Evolutionary conservation across 2,797 vertebrate species (phyloP).

Genomic region (Leptoclinus maculatus): DNA sequence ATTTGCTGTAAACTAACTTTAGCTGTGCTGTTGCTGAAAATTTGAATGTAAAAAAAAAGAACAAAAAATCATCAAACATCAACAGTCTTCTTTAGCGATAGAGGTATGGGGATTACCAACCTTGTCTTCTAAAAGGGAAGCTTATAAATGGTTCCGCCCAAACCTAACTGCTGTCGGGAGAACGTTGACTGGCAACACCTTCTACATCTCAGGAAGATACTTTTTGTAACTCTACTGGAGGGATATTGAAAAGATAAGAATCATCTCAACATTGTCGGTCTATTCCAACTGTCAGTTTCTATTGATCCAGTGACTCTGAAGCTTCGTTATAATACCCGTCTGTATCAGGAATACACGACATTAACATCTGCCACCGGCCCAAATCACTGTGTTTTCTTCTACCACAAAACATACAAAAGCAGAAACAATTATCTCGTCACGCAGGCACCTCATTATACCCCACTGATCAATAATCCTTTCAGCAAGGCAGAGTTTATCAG

Average conservation of each 20-base stretch:
- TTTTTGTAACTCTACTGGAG: too few relatives aligned
- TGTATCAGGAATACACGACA: not conserved
- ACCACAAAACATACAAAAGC: slow-evolving; percentile 22
- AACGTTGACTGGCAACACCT: too few relatives aligned
- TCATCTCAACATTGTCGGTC: not conserved
- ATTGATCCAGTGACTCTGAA: slow-evolving; percentile 1
- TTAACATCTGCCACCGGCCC: slow-evolving; percentile 1
- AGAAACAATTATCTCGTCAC: slow-evolving; percentile 50
- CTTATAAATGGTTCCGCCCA: too few relatives aligned
- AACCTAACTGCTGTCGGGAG: too few relatives aligned
- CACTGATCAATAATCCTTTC: slow-evolving; percentile 40
- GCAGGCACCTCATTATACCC: slow-evolving; percentile 8
- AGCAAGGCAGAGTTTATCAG: slow-evolving; percentile 22
- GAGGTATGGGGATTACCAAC: not conserved
- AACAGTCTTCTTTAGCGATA: not conserved
- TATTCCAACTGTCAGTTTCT: not conserved
- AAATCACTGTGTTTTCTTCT: slow-evolving; percentile 1
- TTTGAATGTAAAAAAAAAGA: too few relatives aligned
- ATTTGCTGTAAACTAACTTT: not conserved
- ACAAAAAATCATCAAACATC: too few relatives aligned
- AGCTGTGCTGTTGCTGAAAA: too few relatives aligned
- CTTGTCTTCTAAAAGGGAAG: too few relatives aligned
- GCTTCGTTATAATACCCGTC: not conserved
- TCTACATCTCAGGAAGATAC: too few relatives aligned
- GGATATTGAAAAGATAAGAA: not conserved